Evolutionary conservation across 2,113 vertebrate genomes (phyloP).

Genomic region (Zootoca vivipara): DNA sequence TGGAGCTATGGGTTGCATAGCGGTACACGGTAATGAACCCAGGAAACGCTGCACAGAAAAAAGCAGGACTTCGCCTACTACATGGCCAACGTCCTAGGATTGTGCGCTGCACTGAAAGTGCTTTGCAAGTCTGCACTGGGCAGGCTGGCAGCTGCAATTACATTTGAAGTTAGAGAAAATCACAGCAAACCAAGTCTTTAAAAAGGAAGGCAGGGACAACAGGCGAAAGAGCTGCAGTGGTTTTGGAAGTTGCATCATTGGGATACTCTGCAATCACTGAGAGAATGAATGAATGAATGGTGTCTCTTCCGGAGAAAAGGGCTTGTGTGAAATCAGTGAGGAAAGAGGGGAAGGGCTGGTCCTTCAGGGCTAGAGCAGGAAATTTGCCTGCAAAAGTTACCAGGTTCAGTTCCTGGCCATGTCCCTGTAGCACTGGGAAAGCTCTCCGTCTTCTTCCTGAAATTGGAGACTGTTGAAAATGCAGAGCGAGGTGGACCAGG

Average conservation of each 20-base stretch:
- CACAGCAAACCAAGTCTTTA: neutral
- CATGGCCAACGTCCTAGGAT: neutral
- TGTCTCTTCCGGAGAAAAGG: neutral
- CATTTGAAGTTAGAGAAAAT: neutral
- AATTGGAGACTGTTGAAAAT: neutral
- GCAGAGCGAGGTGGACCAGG: neutral
- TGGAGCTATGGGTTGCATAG: neutral
- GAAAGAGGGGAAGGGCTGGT: neutral
- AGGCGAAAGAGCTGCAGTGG: neutral
- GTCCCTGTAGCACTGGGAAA: no score
- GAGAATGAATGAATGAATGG: neutral
- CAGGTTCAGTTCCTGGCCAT: no score
- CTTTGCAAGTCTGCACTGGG: neutral
- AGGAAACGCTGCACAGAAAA: neutral
- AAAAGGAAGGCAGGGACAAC: neutral
- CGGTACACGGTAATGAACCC: neutral
- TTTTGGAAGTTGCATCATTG: neutral
- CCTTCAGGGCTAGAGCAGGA: neutral
- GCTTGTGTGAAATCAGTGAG: neutral
- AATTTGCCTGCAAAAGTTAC: no score
- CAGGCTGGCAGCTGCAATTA: neutral
- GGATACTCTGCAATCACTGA: neutral
- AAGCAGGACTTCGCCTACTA: neutral
- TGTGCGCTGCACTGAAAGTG: neutral
- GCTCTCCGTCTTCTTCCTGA: no score